Conservation (phyloP, 2,888 invertebrate species). For the Synanthedon formicaeformis region DNA sequence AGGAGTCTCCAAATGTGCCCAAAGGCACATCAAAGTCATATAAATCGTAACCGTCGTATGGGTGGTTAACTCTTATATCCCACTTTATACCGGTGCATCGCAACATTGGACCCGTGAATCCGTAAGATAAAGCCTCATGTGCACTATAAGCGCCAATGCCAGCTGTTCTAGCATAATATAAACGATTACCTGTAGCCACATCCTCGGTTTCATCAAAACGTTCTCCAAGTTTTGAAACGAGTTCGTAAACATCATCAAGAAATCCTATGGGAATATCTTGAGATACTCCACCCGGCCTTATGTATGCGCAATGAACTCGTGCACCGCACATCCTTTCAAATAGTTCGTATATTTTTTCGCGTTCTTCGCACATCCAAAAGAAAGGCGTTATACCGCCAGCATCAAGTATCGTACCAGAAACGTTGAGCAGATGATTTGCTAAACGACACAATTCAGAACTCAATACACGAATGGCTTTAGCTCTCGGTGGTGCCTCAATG, state of each 20-base stretch:
- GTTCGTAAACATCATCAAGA: constrained; percentile 83
- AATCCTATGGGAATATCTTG: constrained; percentile 72
- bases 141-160: constrained; percentile 80
- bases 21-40: constrained; percentile 88
- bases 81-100: constrained; percentile 87
- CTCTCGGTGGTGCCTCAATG: constrained; percentile 80
- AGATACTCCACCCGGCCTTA: constrained; percentile 85
- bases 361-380: constrained; percentile 92
- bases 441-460: constrained; percentile 83
- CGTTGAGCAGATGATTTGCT: constrained; percentile 83
- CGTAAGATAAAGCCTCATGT: constrained; percentile 81
- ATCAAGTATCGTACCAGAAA: constrained; percentile 82
- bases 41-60: constrained; percentile 86
- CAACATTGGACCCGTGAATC: constrained; percentile 80
- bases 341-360: constrained; percentile 88
- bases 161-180: constrained; percentile 74
- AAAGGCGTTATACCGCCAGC: constrained; percentile 90
- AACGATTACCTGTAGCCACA: constrained; percentile 78
- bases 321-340: constrained; percentile 87
- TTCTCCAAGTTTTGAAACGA: constrained; percentile 74
- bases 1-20: constrained; percentile 85
- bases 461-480: constrained; percentile 83
- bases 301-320: constrained; percentile 85
- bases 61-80: constrained; percentile 85
- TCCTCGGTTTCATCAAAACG: constrained; percentile 90